A percentile compares a stretch with the other conserved stretches of the same genome.
These are phyloP conservation scores for Zaprionus bogoriensis DNA, from an alignment of 2,888 invertebrate species.

Conservation along the genomic window DNA sequence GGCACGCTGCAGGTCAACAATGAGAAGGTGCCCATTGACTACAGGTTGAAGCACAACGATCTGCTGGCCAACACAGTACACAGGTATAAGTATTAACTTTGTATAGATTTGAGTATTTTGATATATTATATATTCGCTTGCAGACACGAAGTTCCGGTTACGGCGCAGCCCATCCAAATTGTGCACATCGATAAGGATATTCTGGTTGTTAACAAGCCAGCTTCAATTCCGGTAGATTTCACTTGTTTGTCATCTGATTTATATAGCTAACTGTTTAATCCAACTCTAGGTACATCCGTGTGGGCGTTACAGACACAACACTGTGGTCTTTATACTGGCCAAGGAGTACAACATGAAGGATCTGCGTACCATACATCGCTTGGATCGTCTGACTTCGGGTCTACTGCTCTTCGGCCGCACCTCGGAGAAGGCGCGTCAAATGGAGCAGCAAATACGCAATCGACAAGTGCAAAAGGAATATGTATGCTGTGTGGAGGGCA, in stretches of 20 bases:
- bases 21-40: conserved; percentile 94
- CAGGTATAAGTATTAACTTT: conserved; percentile 85
- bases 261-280: neutral
- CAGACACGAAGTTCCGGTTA: conserved; percentile 99
- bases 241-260: neutral
- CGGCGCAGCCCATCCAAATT: conserved; percentile 96
- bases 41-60: conserved; percentile 95
- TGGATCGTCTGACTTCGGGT: conserved; percentile 97
- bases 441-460: conserved; percentile 96
- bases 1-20: conserved; percentile 97
- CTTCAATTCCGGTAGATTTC: conserved; percentile 96
- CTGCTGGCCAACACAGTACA: conserved; percentile 95
- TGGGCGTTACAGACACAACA: conserved; percentile 98
- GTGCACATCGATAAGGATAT: conserved; percentile 98
- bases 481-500: conserved; percentile 95
- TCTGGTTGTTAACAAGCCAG: conserved; percentile 99
- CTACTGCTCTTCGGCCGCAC: conserved; percentile 95
- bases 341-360: conserved; percentile 97
- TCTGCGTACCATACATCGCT: conserved; percentile 94
- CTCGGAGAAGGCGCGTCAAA: conserved; percentile 94
- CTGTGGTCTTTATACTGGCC: conserved; percentile 96
- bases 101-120: neutral
- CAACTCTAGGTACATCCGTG: conserved; percentile 94
- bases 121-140: conserved; percentile 81
- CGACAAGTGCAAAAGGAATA: conserved; percentile 96